phyloP scores from a whole-genome alignment of 2,113 vertebrate genomes.

The Capreolus pygargus region DNA sequence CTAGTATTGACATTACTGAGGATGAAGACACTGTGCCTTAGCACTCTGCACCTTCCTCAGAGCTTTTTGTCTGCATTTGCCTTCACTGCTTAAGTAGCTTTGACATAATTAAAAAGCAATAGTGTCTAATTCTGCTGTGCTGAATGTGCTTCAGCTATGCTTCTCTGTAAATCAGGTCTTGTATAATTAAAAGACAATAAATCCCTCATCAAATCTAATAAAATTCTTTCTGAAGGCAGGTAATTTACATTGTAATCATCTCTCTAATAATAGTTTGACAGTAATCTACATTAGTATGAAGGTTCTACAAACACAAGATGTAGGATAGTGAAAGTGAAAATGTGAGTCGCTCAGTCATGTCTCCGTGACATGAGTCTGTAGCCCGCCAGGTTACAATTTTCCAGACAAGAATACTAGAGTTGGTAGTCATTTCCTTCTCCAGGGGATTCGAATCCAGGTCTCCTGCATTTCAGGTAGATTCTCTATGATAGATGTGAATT shows the following conservation, averaged over 20 bases:
- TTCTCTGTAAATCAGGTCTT: slow-evolving; percentile 19
- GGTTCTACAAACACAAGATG: neutral
- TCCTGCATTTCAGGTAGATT: neutral
- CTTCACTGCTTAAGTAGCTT: neutral
- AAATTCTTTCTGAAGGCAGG: slow-evolving; percentile 7
- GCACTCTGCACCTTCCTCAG: neutral
- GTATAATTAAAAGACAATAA: slow-evolving; percentile 57
- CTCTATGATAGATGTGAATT: neutral
- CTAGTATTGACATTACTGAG: neutral
- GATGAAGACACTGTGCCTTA: neutral
- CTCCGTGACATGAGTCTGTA: neutral
- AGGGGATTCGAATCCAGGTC: neutral
- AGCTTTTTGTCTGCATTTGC: neutral
- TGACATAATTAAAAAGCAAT: slow-evolving; percentile 49
- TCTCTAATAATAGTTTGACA: slow-evolving; percentile 14
- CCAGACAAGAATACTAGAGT: neutral
- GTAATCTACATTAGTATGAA: neutral
- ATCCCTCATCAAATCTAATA: slow-evolving; percentile 34
- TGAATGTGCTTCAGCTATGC: neutral
- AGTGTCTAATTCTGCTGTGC: slow-evolving; percentile 5
- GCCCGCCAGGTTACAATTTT: neutral
- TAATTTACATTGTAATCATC: slow-evolving; percentile 52
- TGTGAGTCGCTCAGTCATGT: neutral
- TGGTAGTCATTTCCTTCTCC: neutral
- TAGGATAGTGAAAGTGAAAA: neutral